Base-by-base conservation (phyloP, 2,888 invertebrate species). In the Ischnus inquisitorius region DNA sequence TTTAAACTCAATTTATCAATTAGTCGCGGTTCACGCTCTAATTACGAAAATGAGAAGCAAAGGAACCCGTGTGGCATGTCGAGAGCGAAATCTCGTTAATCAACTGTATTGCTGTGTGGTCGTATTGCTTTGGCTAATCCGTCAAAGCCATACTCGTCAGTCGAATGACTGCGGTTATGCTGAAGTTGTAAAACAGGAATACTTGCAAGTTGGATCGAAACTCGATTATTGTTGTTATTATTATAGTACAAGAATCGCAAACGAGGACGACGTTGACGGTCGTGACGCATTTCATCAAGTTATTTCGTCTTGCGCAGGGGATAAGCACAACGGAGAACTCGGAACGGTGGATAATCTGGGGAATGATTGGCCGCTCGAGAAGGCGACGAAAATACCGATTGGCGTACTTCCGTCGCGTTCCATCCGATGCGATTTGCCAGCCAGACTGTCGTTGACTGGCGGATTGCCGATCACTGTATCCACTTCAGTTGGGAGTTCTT, bases 121-220 rank as follows among this genome's bases (percentile, higher is more conserved):
- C 1, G 48, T 48, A 68, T 68, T 68, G 28, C 8, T 10, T 28
- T 51, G 68, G n/a, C 34, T 51, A 28, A 48, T 51, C 28, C 34
- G 68, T 69, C 51, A 69, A 69, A 69, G 51, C 28, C 19, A 51
- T 69, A 2, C 28, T 69, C 51, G 34, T 5, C 16, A 19, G 16
- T n/a, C 12, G 12, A n/a, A 19, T 5, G 64, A 64, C 25, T 14
- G 34, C 22, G 64, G 19, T 46, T 48, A 22, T 16, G 39, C 48
- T 16, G 64, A 39, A 43, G 39, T 48, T 19, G 64, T 65, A 16
- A 39, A 43, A 41, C 65, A 16, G 54, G 54, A 54, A 16, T 19
- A 54, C 54, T 54, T 54, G 54, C 54, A 16, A 19, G 22, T 54
- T 54, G 54, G 0, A 16, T 54, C n/a, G 54, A 54, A 54, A 54